These are phyloP conservation scores for Drosophila nannoptera DNA, from an alignment of 1,140 invertebrate species.

Conservation along the genomic window DNA sequence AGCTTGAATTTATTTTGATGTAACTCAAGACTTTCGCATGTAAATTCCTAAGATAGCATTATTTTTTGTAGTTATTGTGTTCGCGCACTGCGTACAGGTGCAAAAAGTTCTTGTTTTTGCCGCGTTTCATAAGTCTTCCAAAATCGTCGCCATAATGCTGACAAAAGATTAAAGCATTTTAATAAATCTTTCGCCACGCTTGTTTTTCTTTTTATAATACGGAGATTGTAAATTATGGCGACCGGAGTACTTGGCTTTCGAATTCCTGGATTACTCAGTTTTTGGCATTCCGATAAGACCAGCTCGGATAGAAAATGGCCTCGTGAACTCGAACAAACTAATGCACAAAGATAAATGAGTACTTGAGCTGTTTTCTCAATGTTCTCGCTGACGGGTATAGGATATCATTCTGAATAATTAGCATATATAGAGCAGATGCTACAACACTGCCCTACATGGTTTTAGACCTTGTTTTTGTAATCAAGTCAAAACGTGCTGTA, in stretches of 20 bases:
- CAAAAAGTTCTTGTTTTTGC: slow-evolving; percentile 11
- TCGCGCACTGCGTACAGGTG: slow-evolving; percentile 8
- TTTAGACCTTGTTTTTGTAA: background rate
- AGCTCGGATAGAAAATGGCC: slow-evolving; percentile 14
- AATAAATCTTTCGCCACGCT: slow-evolving; percentile 58
- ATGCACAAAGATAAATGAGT: slow-evolving; percentile 13
- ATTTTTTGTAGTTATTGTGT: background rate
- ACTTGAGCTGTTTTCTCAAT: slow-evolving; percentile 1
- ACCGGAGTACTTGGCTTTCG: slow-evolving; percentile 36
- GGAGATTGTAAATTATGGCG: slow-evolving; percentile 56
- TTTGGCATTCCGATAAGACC: slow-evolving; percentile 28
- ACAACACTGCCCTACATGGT: background rate
- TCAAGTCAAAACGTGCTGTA: too few relatives aligned
- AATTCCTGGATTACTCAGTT: slow-evolving; percentile 28
- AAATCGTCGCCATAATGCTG: slow-evolving; percentile 58
- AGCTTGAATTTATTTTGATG: slow-evolving; percentile 28
- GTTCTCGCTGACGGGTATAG: background rate
- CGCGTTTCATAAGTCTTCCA: slow-evolving; percentile 47
- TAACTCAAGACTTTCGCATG: slow-evolving; percentile 38
- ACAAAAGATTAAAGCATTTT: slow-evolving; percentile 67
- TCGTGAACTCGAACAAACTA: slow-evolving; percentile 5
- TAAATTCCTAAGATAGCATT: slow-evolving; percentile 26
- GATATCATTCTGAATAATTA: slow-evolving; percentile 1
- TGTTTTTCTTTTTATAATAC: slow-evolving; percentile 32
- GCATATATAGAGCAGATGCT: background rate